A percentile compares a stretch with the other conserved stretches of the same genome.
These are phyloP conservation scores for Nanorana parkeri DNA, from an alignment of 2,113 vertebrate species.

Conservation along the genomic window DNA sequence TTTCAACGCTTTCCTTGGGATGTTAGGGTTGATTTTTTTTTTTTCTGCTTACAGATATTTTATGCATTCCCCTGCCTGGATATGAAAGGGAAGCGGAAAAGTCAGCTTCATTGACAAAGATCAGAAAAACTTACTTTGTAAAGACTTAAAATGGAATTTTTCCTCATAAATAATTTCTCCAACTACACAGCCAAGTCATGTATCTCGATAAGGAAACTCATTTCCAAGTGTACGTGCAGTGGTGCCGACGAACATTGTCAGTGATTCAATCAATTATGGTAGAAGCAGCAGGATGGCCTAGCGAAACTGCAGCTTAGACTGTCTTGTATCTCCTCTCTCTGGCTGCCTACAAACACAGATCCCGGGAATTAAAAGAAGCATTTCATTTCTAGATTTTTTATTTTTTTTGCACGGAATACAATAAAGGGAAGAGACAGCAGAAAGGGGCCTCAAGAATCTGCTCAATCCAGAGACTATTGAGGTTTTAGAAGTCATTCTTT, in stretches of 20 bases:
- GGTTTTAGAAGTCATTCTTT: constrained; percentile 8
- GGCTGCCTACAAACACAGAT: constrained; percentile 16
- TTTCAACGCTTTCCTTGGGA: too few species aligned
- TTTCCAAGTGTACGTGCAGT: constrained; percentile 43
- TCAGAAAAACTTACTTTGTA: constrained; percentile 52
- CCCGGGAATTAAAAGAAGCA: constrained; percentile 30
- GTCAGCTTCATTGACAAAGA: constrained; percentile 41
- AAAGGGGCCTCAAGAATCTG: neutral
- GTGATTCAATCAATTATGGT: constrained; percentile 51
- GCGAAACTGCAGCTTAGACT: neutral
- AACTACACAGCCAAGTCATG: constrained; percentile 48
- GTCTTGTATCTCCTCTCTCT: constrained; percentile 7
- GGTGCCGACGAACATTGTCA: constrained; percentile 30
- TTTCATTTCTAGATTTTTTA: constrained; percentile 10
- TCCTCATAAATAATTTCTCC: constrained; percentile 50
- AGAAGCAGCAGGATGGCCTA: neutral
- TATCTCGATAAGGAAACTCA: constrained; percentile 52
- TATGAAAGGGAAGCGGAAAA: constrained; percentile 13
- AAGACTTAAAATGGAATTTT: constrained; percentile 49
- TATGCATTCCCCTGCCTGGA: constrained; percentile 31
- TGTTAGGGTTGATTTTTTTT: too few species aligned
- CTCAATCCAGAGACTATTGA: neutral
- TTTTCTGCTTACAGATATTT: constrained; percentile 43
- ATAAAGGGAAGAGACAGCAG: constrained; percentile 27
- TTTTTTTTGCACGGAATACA: constrained; percentile 9